phyloP scores from a whole-genome alignment of 2,113 vertebrate genomes.

The Egretta garzetta region DNA sequence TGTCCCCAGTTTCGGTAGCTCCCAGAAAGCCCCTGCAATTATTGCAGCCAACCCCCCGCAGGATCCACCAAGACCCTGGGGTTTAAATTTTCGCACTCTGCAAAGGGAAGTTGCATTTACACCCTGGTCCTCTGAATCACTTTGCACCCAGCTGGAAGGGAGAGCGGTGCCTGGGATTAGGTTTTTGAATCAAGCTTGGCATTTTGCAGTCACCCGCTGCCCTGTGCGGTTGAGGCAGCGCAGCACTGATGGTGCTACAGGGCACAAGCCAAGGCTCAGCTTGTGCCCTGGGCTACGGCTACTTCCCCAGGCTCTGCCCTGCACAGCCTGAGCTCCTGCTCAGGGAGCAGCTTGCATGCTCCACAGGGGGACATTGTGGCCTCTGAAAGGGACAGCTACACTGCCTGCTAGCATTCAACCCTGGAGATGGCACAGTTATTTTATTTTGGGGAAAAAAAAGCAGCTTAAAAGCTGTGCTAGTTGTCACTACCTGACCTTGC shows the following conservation, averaged over 20 bases:
- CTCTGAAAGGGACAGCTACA: not conserved
- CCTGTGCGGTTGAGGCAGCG: not conserved
- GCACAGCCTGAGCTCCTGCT: not conserved
- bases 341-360: not conserved
- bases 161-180: not conserved
- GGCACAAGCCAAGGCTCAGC: not conserved
- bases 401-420: not conserved
- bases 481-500: not conserved
- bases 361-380: not conserved
- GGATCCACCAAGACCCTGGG: not conserved
- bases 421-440: not conserved
- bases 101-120: not conserved
- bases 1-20: not conserved
- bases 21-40: not conserved
- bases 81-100: not conserved
- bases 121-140: not conserved
- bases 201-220: not conserved
- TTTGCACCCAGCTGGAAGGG: conserved; percentile 8
- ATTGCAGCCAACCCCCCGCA: not conserved
- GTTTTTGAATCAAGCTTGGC: not conserved
- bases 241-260: not conserved
- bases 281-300: not conserved
- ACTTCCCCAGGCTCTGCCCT: not conserved
- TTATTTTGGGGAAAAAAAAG: not conserved
- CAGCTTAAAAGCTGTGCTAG: not conserved